A percentile compares a stretch with the other conserved stretches of the same genome.
These are phyloP conservation scores for Marisa cornuarietis DNA, from an alignment of 1,140 invertebrate genomes.

Conservation along the genomic window DNA sequence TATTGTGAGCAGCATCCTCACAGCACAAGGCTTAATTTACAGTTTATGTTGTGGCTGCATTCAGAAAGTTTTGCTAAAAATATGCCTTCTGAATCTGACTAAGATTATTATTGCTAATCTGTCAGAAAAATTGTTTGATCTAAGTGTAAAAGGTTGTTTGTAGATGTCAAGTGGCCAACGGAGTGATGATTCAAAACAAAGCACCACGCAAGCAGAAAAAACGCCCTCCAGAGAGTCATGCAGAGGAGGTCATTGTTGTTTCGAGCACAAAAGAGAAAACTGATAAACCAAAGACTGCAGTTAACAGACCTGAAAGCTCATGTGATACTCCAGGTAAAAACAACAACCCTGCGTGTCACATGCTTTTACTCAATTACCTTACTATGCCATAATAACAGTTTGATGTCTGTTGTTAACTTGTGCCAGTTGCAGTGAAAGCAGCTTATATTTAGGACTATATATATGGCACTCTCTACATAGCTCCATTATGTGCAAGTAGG, in stretches of 20 bases:
- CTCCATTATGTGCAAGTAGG: no score
- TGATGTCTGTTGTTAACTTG: no score
- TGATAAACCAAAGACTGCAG: neutral
- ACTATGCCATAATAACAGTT: no score
- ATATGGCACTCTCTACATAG: no score
- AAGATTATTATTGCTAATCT: neutral
- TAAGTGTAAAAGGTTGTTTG: neutral
- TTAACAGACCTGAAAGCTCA: neutral
- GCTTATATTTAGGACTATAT: no score
- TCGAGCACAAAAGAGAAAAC: slow-evolving; percentile 18
- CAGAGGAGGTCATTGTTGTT: slow-evolving; percentile 47
- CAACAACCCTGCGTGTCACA: no score
- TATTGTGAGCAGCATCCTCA: no score
- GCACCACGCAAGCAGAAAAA: slow-evolving; percentile 42
- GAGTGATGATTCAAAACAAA: slow-evolving; percentile 33
- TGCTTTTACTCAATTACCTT: no score
- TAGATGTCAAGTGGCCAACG: slow-evolving; percentile 47
- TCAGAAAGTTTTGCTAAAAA: neutral
- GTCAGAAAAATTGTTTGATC: neutral
- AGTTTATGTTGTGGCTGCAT: neutral
- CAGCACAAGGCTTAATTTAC: neutral
- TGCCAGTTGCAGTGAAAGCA: no score
- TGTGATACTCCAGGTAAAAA: no score
- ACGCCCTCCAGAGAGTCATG: slow-evolving; percentile 26
- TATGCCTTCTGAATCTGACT: neutral